phyloP scores from a whole-genome alignment of 2,888 invertebrate species.

The Microplitis manilae region DNA sequence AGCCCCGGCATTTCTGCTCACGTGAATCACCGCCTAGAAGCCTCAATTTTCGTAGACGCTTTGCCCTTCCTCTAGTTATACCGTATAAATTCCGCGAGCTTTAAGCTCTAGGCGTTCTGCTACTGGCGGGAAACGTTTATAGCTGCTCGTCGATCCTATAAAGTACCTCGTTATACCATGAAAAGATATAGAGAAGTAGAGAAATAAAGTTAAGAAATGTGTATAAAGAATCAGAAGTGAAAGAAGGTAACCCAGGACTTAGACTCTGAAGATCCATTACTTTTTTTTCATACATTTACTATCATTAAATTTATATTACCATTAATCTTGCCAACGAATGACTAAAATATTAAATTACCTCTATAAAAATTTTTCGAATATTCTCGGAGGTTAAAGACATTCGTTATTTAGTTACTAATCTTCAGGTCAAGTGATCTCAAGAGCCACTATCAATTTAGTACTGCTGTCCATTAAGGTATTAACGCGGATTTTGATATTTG shows the following conservation, averaged over 20 bases:
- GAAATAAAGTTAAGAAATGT: slow-evolving; percentile 13
- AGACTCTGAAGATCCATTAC: slow-evolving; percentile 4
- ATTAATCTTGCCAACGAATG: too few relatives aligned
- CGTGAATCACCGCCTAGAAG: slow-evolving; percentile 46
- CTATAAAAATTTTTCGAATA: too few relatives aligned
- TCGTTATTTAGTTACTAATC: slow-evolving; percentile 31
- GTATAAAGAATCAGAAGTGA: slow-evolving; percentile 16
- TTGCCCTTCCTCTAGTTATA: background rate
- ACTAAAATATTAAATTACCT: background rate
- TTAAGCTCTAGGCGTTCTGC: slow-evolving; percentile 25
- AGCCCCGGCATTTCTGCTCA: slow-evolving; percentile 49
- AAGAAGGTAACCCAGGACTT: background rate
- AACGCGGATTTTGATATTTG: slow-evolving; percentile 55
- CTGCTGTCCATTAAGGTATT: slow-evolving; percentile 62
- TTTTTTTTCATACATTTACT: background rate
- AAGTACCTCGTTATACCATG: slow-evolving; percentile 34
- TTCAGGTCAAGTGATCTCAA: slow-evolving; percentile 53
- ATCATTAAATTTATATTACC: too few relatives aligned
- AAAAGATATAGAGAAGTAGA: slow-evolving; percentile 27
- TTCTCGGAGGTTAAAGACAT: too few relatives aligned
- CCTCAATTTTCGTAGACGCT: slow-evolving; percentile 26
- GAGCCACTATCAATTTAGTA: slow-evolving; percentile 63
- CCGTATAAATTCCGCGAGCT: slow-evolving; percentile 30
- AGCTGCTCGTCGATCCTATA: slow-evolving; percentile 28
- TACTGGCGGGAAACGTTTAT: slow-evolving; percentile 38